Conservation (phyloP, 2,797 vertebrate species). For the Cetoscarus ocellatus region DNA sequence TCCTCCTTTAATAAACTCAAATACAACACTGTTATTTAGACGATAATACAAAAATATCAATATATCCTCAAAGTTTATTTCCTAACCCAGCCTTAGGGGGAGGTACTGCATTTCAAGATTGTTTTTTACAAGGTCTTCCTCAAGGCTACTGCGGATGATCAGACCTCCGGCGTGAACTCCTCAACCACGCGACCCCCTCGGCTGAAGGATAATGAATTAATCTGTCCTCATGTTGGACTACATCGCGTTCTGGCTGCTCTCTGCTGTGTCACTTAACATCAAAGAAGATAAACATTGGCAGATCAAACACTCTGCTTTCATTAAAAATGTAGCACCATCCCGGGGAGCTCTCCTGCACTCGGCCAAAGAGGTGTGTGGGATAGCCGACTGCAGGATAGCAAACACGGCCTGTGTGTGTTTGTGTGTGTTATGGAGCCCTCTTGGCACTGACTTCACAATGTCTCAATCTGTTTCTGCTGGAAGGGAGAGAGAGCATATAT, state of each 20-base stretch:
- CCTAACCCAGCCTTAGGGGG: too few relatives aligned
- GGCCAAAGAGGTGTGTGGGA: conserved; percentile 67
- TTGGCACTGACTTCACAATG: conserved; percentile 51
- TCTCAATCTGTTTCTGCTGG: conserved; percentile 62
- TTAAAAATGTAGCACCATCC: conserved; percentile 71
- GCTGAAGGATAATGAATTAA: conserved; percentile 74
- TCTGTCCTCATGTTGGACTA: conserved; percentile 66
- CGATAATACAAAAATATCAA: too few relatives aligned
- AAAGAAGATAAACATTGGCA: conserved; percentile 74
- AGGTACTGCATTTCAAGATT: background rate
- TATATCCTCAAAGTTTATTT: too few relatives aligned
- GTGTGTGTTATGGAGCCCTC: conserved; percentile 33
- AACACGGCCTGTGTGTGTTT: conserved; percentile 26
- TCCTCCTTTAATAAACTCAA: too few relatives aligned
- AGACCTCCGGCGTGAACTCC: conserved; percentile 60
- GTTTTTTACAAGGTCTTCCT: conserved; percentile 10
- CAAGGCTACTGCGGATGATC: conserved; percentile 13
- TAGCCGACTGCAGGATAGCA: conserved; percentile 41
- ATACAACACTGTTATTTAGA: too few relatives aligned
- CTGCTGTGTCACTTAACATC: conserved; percentile 70
- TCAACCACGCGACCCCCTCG: conserved; percentile 51
- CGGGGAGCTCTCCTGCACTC: conserved; percentile 53
- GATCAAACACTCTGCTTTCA: conserved; percentile 76
- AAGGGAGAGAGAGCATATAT: conserved; percentile 50
- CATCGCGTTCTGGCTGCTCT: conserved; percentile 50